Evolutionary conservation across 2,888 invertebrate species (phyloP).

Genomic region (Panzeria rudis): DNA sequence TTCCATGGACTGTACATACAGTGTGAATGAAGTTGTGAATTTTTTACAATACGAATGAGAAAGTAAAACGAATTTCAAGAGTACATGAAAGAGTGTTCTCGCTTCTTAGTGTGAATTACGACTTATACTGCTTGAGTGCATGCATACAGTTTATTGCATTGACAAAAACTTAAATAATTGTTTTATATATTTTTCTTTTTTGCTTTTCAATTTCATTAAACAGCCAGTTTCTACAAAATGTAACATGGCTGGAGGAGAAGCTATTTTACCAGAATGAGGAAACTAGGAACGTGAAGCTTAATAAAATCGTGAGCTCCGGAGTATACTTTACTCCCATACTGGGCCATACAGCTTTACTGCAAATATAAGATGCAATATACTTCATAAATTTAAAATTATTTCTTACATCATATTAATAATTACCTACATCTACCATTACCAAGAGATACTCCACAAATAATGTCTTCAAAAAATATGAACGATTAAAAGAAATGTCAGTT

Average conservation of each 20-base stretch:
- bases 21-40: too few species aligned
- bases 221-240: conserved; percentile 2
- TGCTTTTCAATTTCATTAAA: background rate
- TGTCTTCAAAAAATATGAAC: conserved; percentile 8
- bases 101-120: too few species aligned
- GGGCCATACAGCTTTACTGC: background rate
- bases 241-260: background rate
- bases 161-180: too few species aligned
- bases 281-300: background rate
- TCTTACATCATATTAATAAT: background rate
- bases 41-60: too few species aligned
- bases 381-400: background rate
- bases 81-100: too few species aligned
- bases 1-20: too few species aligned
- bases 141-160: too few species aligned
- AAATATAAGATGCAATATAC: background rate
- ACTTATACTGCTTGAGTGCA: too few species aligned
- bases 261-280: background rate
- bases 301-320: background rate
- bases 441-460: conserved; percentile 18
- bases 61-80: too few species aligned
- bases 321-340: background rate
- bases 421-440: background rate
- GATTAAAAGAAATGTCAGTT: conserved; percentile 15
- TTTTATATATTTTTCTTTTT: background rate